Evolutionary conservation across 2,888 invertebrate species (phyloP).

Genomic region (Drosophila falleni): DNA sequence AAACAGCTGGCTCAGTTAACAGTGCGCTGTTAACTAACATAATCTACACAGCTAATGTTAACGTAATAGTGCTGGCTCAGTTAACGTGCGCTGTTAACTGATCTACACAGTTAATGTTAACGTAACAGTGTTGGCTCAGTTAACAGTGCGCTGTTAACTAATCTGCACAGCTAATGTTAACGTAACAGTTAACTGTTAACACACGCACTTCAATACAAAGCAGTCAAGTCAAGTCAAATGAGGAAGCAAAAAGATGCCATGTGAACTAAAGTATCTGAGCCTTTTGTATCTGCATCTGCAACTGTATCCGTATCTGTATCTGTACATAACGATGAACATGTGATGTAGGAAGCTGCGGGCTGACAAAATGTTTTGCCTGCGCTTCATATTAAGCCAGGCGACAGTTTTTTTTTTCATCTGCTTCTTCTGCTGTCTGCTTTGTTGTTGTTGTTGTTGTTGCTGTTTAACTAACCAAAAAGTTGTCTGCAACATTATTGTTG

Average conservation of each 20-base stretch:
- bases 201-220: conserved; percentile 21
- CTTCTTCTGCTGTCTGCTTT: neutral
- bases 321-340: conserved; percentile 21
- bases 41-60: conserved; percentile 16
- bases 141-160: conserved; percentile 30
- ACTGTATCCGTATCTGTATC: conserved; percentile 28
- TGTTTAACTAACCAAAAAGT: conserved; percentile 71
- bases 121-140: conserved; percentile 34
- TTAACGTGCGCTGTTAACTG: conserved; percentile 28
- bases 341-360: conserved; percentile 58
- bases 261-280: conserved; percentile 42
- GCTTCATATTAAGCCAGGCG: conserved; percentile 63
- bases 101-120: conserved; percentile 18
- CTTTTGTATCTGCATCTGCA: conserved; percentile 30
- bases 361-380: conserved; percentile 66
- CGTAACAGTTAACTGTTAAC: no score
- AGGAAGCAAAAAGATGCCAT: conserved; percentile 63
- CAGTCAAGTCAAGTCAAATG: conserved; percentile 52
- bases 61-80: conserved; percentile 38
- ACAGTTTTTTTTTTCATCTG: conserved; percentile 53
- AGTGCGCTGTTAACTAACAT: conserved; percentile 27
- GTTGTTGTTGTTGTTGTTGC: conserved; percentile 38
- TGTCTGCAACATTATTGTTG: conserved; percentile 60
- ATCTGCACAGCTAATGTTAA: conserved; percentile 18
- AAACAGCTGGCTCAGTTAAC: conserved; percentile 42